phyloP scores from a whole-genome alignment of 2,888 invertebrate genomes.

The Tenthredo notha region DNA sequence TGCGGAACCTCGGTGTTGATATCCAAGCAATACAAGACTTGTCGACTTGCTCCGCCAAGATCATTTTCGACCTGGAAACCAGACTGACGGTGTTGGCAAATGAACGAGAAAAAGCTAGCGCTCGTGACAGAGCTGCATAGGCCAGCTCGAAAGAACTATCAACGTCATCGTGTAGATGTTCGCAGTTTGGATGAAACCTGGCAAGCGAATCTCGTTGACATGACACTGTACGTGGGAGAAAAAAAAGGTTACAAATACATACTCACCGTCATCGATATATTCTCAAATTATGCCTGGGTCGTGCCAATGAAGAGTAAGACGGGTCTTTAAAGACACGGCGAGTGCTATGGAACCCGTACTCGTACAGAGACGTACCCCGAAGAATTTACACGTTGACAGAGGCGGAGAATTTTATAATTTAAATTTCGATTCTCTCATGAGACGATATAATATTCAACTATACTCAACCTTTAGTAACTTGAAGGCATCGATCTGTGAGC shows the following conservation, averaged over 20 bases:
- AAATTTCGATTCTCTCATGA: neutral
- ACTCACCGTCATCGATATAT: neutral
- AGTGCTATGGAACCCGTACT: neutral
- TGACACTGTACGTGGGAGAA: neutral
- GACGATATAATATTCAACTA: neutral
- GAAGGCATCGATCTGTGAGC: neutral
- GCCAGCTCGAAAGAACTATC: neutral
- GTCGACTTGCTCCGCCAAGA: no score
- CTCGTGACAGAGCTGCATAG: neutral
- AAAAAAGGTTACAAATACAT: neutral
- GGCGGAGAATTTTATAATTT: neutral
- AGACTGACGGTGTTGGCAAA: neutral
- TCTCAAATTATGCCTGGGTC: neutral
- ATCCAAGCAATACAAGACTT: constrained; percentile 53
- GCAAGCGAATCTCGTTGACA: neutral
- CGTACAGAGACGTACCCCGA: neutral
- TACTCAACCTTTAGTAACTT: neutral
- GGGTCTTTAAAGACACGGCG: neutral
- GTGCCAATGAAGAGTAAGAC: neutral
- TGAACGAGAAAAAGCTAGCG: constrained; percentile 3
- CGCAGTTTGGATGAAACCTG: neutral
- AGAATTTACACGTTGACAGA: neutral
- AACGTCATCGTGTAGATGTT: neutral
- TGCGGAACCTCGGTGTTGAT: constrained; percentile 65
- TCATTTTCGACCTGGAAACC: no score